phyloP scores from a whole-genome alignment of 2,113 vertebrate genomes.

The human (Homo sapiens) region GRCh38 chr12:50454501-50455000 shows the following conservation, averaged over 20 bases:
- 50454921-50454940: neutral
- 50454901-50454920: neutral
- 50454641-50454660: neutral
- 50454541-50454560: neutral
- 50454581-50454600: neutral
- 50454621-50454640: neutral
- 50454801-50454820: conserved; percentile 17
- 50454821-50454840: conserved; percentile 7
- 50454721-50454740: conserved; percentile 13
- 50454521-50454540: neutral
- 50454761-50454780: neutral
- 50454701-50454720: neutral
- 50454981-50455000: neutral
- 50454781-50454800: neutral
- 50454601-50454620: neutral
- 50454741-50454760: neutral
- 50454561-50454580: neutral
- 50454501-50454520: neutral
- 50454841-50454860: neutral
- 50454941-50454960: neutral
- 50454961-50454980: neutral
- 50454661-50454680: neutral
- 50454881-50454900: conserved; percentile 13
- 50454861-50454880: neutral
- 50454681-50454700: neutral